Percentiles rank a stretch among this genome's conserved stretches.
Evolutionary conservation across 2,888 invertebrate species (phyloP).

Genomic region (Melolontha melolontha): DNA sequence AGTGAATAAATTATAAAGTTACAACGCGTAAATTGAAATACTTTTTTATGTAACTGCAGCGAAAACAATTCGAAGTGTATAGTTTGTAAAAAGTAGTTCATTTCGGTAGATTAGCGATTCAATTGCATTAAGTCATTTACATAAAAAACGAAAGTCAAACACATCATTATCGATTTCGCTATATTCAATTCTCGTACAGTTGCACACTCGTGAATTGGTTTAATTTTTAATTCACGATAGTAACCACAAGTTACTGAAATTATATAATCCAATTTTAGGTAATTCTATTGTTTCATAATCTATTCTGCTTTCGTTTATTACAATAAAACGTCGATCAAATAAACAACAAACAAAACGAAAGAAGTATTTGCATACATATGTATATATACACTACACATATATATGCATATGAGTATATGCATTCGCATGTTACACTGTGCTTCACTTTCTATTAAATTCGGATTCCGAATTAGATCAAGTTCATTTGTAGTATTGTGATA

Average conservation of each 20-base stretch:
- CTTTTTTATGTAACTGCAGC: too few relatives aligned
- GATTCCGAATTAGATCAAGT: constrained; percentile 27
- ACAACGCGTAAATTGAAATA: too few relatives aligned
- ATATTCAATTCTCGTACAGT: constrained; percentile 8
- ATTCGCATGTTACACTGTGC: neutral
- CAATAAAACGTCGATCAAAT: neutral
- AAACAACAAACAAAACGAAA: too few relatives aligned
- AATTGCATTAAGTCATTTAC: constrained; percentile 3
- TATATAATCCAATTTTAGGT: constrained; percentile 19
- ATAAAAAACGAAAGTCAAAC: constrained; percentile 3
- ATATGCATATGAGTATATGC: neutral
- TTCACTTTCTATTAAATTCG: constrained; percentile 33
- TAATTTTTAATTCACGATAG: constrained; percentile 8
- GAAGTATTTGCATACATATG: too few relatives aligned
- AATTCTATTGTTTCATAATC: constrained; percentile 12
- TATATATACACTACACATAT: too few relatives aligned
- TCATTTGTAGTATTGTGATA: constrained; percentile 11
- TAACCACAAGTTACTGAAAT: constrained; percentile 10
- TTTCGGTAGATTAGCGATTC: too few relatives aligned
- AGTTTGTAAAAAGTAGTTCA: too few relatives aligned
- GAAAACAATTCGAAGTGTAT: too few relatives aligned
- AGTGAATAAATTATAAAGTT: too few relatives aligned
- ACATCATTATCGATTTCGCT: constrained; percentile 12
- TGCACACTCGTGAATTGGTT: constrained; percentile 8
- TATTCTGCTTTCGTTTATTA: constrained; percentile 1